These are phyloP conservation scores for Sabatieria punctata DNA, from an alignment of 2,888 invertebrate genomes.

Conservation along the genomic window DNA sequence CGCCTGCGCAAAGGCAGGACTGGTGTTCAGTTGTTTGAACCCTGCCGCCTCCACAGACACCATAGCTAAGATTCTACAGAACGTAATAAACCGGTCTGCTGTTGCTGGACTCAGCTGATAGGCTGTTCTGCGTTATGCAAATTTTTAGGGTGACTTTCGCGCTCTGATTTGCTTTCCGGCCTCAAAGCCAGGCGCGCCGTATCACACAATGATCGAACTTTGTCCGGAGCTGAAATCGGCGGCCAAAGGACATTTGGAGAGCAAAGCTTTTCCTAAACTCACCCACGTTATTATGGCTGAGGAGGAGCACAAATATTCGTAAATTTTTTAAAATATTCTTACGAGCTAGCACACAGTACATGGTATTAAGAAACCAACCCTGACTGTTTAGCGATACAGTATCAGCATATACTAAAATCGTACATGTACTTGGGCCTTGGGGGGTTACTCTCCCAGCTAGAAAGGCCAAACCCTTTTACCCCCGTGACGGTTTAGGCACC, in stretches of 20 bases:
- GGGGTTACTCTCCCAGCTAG: no score
- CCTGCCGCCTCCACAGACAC: constrained; percentile 29
- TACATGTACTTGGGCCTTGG: no score
- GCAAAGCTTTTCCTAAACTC: constrained; percentile 34
- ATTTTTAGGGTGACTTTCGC: constrained; percentile 32
- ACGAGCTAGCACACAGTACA: no score
- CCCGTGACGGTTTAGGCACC: no score
- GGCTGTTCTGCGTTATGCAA: background rate
- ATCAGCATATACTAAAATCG: no score
- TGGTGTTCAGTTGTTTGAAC: constrained; percentile 35
- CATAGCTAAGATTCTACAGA: constrained; percentile 24
- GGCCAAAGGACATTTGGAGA: no score
- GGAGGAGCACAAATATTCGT: constrained; percentile 28
- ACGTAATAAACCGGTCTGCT: no score
- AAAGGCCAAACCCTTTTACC: no score
- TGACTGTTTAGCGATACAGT: no score
- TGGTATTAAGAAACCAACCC: no score
- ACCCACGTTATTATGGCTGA: constrained; percentile 32
- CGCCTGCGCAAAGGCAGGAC: constrained; percentile 34
- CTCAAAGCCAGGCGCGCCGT: constrained; percentile 29
- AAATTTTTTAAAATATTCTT: constrained; percentile 11
- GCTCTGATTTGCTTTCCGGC: constrained; percentile 32
- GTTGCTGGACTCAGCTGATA: no score
- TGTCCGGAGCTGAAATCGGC: constrained; percentile 29
- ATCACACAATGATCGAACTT: constrained; percentile 25